Conservation (phyloP, 1,140 invertebrate genomes). For the Cyclargus thomasi region DNA sequence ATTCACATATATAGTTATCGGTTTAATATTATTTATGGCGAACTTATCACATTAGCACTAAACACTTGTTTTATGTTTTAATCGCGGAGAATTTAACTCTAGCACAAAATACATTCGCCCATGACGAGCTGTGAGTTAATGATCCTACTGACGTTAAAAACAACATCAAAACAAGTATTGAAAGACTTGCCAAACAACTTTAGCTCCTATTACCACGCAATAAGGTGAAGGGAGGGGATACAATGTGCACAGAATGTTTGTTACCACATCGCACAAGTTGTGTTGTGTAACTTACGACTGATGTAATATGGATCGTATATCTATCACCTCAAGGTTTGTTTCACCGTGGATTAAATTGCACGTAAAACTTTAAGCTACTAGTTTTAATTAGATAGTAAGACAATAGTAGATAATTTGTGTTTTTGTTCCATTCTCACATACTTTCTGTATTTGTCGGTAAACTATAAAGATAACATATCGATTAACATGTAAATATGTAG, state of each 20-base stretch:
- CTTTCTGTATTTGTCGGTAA: no score
- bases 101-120: background rate
- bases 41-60: background rate
- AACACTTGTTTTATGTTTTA: background rate
- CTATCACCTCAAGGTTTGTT: background rate
- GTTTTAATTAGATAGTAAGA: background rate
- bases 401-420: background rate
- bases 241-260: background rate
- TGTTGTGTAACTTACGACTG: background rate
- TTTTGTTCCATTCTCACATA: no score
- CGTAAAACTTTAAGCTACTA: background rate
- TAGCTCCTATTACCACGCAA: background rate
- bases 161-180: background rate
- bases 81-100: background rate
- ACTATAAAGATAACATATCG: constrained; percentile 5
- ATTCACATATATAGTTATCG: background rate
- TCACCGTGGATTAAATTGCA: background rate
- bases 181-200: background rate
- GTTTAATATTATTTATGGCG: background rate
- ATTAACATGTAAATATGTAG: background rate
- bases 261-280: background rate
- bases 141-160: background rate
- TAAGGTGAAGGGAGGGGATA: background rate
- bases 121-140: background rate
- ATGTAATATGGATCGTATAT: background rate